Base-by-base conservation (phyloP, 1,140 invertebrate genomes). In the Pectinophora gossypiella region DNA sequence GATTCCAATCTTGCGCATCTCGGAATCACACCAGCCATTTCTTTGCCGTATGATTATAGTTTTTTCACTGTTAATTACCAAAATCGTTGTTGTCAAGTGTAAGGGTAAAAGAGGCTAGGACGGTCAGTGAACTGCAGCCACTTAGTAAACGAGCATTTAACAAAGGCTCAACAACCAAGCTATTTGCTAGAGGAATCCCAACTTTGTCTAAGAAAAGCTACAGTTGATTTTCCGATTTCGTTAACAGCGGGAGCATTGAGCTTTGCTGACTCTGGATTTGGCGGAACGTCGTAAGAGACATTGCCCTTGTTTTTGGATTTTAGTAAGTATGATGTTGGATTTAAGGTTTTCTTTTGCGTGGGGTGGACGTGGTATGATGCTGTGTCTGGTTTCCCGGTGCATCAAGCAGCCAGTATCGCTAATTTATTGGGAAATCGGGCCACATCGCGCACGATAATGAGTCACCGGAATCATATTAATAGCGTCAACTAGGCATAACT, bases 401-500 rank as follows among this genome's bases (percentile, higher is more conserved):
- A 76, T 62, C 60, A 20, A n/a, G n/a, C n/a, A 60, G 73, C 76
- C 75, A 72, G 64, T 67, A 62, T 68, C 50, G 69, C 67, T 73
- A 84, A 85, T 85, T 83, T 81, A 79, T 81, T 71, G 75, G 73
- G 72, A 78, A 84, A 82, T 70, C 68, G 67, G 75, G 74, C 67
- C 75, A 78, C 52, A 23, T 68, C 59, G 63, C 64, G 74, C 74
- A 82, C 72, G 79, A 12, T 32, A 32, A 32, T 32, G 27, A 32
- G 9, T 32, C 27, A 32, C 27, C n/a, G 27, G 27, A 32, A 12
- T 32, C 27, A 32, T 32, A 32, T n/a, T n/a, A n/a, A 32, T 32
- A 32, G n/a, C 27, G n/a, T 32, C 9, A 32, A 32, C n/a, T 32
- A 32, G 9, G 27, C 27, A 32, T 32, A n/a, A 32, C 27, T 32